Conservation (phyloP, 2,113 vertebrate species). For the Pangasianodon gigas region DNA sequence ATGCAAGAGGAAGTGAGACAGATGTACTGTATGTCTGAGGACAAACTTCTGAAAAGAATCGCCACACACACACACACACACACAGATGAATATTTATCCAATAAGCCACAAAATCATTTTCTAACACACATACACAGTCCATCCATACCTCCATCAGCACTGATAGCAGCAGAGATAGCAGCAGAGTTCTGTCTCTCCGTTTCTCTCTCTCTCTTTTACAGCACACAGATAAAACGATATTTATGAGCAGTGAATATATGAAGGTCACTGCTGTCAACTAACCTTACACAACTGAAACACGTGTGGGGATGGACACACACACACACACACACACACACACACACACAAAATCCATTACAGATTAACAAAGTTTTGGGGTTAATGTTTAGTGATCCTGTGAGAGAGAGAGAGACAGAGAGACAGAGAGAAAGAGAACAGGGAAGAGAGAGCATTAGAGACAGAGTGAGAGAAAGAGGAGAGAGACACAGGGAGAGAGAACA, state of each 20-base stretch:
- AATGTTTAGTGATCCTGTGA: not conserved
- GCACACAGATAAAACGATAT: not conserved
- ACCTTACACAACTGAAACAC: not conserved
- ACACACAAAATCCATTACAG: not conserved
- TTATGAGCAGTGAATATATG: not conserved
- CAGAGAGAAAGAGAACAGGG: not conserved
- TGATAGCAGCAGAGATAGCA: not conserved
- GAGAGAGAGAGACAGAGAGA: not conserved
- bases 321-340: not conserved
- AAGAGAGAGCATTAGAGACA: not conserved
- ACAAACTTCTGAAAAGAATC: not conserved
- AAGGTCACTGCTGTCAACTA: not conserved
- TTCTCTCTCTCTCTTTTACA: not conserved
- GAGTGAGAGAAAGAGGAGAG: not conserved
- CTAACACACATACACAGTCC: not conserved
- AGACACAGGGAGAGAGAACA: not conserved
- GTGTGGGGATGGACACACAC: not conserved
- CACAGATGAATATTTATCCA: not conserved
- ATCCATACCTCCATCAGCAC: not conserved
- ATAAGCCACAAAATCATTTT: not conserved
- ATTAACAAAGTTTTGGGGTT: not conserved
- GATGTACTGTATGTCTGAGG: conserved; percentile 17
- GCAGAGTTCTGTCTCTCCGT: not conserved
- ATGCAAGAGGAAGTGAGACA: not conserved
- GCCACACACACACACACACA: not conserved